These are phyloP conservation scores for Selene dorsalis DNA, from an alignment of 2,797 vertebrate species.

Conservation along the genomic window DNA sequence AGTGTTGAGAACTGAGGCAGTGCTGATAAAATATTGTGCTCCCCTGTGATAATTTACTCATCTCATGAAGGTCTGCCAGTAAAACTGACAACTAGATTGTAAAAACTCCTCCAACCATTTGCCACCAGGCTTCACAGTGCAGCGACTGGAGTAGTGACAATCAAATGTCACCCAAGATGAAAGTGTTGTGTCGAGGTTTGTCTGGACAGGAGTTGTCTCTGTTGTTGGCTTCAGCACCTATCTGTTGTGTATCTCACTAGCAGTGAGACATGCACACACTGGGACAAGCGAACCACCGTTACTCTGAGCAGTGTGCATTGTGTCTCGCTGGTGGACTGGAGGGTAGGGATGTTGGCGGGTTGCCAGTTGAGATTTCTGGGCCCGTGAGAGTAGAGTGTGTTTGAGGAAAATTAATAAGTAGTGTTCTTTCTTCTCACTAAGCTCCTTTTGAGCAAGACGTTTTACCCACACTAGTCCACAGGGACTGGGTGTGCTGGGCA, in stretches of 20 bases:
- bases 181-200: slow-evolving; percentile 19
- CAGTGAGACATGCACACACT: slow-evolving; percentile 16
- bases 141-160: not conserved
- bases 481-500: slow-evolving; percentile 3
- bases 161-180: slow-evolving; percentile 12
- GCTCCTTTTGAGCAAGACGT: slow-evolving; percentile 16
- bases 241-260: slow-evolving; percentile 8
- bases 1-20: not conserved
- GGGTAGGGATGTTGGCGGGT: slow-evolving; percentile 28
- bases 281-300: slow-evolving; percentile 1
- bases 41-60: slow-evolving; percentile 2
- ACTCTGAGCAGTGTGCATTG: slow-evolving; percentile 8
- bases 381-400: slow-evolving; percentile 13
- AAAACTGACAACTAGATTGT: not conserved
- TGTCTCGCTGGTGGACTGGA: slow-evolving; percentile 11
- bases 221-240: slow-evolving; percentile 6
- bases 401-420: slow-evolving; percentile 29
- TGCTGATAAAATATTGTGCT: slow-evolving; percentile 8
- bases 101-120: slow-evolving; percentile 18
- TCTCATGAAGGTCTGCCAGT: slow-evolving; percentile 1
- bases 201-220: not conserved
- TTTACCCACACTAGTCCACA: slow-evolving; percentile 1
- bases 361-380: slow-evolving; percentile 42
- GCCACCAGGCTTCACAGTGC: not conserved
- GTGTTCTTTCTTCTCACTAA: slow-evolving; percentile 19